These are phyloP conservation scores for Erythrolamprus reginae DNA, from an alignment of 2,113 vertebrate genomes.

Conservation along the genomic window DNA sequence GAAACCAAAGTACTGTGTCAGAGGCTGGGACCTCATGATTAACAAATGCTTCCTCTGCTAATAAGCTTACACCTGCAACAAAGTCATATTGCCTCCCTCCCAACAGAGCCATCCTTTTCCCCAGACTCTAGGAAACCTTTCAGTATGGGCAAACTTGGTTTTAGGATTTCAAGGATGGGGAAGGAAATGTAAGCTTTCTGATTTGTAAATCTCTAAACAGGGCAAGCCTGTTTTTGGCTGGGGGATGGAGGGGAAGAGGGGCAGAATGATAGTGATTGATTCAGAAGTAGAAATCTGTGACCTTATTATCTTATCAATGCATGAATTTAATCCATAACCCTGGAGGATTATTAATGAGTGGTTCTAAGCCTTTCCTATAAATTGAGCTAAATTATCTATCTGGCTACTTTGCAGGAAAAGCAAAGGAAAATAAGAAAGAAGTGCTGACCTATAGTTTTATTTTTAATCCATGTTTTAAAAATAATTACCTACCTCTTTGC, in stretches of 20 bases:
- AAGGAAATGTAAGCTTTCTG: background rate
- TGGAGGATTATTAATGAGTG: background rate
- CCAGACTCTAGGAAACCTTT: background rate
- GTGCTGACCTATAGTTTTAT: background rate
- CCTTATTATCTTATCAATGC: background rate
- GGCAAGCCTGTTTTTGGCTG: background rate
- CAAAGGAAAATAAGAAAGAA: background rate
- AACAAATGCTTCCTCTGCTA: slow-evolving; percentile 6
- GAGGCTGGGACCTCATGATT: background rate
- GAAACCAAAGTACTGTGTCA: background rate
- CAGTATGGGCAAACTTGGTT: slow-evolving; percentile 23
- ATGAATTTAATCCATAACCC: background rate
- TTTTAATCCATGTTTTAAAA: background rate
- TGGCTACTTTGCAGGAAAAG: background rate
- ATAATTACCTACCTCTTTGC: background rate
- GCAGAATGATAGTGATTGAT: rapidly evolving
- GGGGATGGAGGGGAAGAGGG: rapidly evolving
- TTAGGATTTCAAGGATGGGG: background rate
- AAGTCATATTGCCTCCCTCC: background rate
- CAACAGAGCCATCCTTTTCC: background rate
- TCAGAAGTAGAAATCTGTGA: background rate
- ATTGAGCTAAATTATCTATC: background rate
- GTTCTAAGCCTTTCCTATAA: background rate
- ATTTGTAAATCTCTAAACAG: background rate
- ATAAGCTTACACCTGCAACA: background rate